Base-by-base conservation (phyloP, 2,888 invertebrate species). In the Nomada fucata region DNA sequence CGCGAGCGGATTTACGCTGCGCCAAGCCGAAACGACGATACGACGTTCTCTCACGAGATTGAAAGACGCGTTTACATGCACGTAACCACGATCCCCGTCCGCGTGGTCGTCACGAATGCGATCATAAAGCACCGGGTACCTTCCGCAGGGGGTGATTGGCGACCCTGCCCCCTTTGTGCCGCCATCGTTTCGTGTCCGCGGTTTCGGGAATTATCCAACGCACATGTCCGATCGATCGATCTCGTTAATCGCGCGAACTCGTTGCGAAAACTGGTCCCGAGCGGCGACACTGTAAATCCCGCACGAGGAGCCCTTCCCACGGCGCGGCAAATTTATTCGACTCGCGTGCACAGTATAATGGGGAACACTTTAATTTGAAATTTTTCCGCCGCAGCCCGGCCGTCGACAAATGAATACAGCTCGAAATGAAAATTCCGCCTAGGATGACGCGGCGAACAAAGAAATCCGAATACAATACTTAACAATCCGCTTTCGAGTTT, bases 131-230 rank as follows among this genome's bases (percentile, higher is more conserved):
- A 78, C 74, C 55, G 11, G 69, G 69, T 2, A 73, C 69, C 47
- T 81, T 68, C 74, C 77, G 75, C 36, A 67, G 74, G 82, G 82
- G 78, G 64, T 82, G 83, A 83, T 83, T 75, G 82, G 83, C 60
- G 83, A 83, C 71, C 82, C 64, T 82, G 83, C 68, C 63, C 63
- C 36, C 23, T 44, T 53, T 23, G 23, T 70, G 60, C 71, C 73
- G 74, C 63, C 74, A 71, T 71, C 77, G 63, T 77, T 60, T 60
- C 72, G 55, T 70, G 76, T 73, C 64, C 73, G 61, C 76, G 76
- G 72, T 65, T 80, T 74, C 82, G 74, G 77, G 74, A 77, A 74
- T 76, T 60, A 82, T 81, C 76, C 69, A 59, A 59, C 63, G 76
- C 57, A 81, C 76, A 63, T 64, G 81, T 69, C 72, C 72, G 36